Conservation (phyloP, 2,113 vertebrate species). For the Dasyornis broadbenti region DNA sequence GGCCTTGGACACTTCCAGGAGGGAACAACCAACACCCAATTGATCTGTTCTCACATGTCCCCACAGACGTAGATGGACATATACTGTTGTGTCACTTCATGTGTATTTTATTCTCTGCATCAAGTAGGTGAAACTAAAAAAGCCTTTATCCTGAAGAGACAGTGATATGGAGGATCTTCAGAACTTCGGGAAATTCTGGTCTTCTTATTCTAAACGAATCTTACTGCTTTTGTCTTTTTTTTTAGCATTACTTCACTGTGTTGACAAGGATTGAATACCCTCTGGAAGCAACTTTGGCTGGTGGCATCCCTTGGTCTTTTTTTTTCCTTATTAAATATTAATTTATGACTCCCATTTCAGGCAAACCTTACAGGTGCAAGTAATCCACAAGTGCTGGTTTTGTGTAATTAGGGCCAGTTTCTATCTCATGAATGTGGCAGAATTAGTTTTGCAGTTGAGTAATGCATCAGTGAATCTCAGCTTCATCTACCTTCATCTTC, state of each 20-base stretch:
- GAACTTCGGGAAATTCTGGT: neutral
- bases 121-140: neutral
- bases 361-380: neutral
- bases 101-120: neutral
- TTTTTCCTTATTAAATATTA: neutral
- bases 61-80: neutral
- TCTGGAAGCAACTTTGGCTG: neutral
- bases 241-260: neutral
- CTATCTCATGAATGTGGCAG: neutral
- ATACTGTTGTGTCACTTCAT: neutral
- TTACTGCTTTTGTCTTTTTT: neutral
- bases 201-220: neutral
- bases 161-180: neutral
- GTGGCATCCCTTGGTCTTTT: neutral
- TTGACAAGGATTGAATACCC: no score
- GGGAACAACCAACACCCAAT: neutral
- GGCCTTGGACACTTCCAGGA: neutral
- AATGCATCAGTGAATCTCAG: neutral
- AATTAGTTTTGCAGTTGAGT: neutral
- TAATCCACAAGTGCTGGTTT: neutral
- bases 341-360: neutral
- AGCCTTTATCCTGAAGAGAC: neutral
- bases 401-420: neutral
- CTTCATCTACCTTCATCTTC: neutral
- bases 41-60: neutral